phyloP scores from a whole-genome alignment of 2,797 vertebrate species.

The Oreochromis mossambicus region DNA sequence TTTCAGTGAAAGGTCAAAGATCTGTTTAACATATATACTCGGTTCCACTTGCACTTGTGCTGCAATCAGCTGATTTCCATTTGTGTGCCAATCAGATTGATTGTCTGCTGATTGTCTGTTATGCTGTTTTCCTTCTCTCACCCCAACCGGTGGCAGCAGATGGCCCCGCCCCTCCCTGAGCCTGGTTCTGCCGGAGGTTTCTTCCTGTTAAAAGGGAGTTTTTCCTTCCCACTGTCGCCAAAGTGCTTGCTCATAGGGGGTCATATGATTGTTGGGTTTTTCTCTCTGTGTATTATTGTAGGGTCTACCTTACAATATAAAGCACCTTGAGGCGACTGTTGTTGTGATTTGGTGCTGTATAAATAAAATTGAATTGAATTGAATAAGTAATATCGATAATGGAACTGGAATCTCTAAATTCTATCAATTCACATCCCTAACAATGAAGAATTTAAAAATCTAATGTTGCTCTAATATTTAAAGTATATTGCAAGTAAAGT shows the following conservation, averaged over 20 bases:
- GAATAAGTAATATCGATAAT: background rate
- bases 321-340: fast-evolving
- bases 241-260: background rate
- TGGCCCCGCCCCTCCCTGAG: background rate
- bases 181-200: fast-evolving
- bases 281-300: background rate
- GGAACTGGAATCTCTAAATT: background rate
- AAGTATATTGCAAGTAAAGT: background rate
- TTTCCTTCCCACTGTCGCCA: fast-evolving
- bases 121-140: background rate
- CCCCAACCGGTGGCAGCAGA: fast-evolving
- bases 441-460: background rate
- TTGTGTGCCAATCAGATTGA: background rate
- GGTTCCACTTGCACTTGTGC: background rate
- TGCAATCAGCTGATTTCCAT: background rate
- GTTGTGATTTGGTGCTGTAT: fast-evolving
- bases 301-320: fast-evolving
- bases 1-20: background rate
- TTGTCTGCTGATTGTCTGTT: background rate
- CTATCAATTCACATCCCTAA: fast-evolving
- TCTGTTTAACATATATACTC: background rate
- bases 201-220: background rate
- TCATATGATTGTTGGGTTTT: background rate
- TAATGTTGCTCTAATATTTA: background rate
- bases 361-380: background rate